A percentile compares a stretch with the other conserved stretches of the same genome.
phyloP scores from a whole-genome alignment of 2,113 vertebrate genomes.

The Sceloporus undulatus region DNA sequence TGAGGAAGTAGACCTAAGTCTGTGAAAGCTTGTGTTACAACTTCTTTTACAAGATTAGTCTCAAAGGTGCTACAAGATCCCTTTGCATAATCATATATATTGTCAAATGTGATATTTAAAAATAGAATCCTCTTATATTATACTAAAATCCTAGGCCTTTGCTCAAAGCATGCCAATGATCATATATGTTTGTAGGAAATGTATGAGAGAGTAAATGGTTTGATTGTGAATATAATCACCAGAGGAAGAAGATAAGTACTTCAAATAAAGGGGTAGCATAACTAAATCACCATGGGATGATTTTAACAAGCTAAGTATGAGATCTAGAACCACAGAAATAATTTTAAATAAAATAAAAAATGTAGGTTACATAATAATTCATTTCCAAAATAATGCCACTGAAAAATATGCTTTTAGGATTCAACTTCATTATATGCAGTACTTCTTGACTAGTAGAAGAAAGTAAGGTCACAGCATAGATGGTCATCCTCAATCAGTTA shows the following conservation, averaged over 20 bases:
- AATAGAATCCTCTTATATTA: neutral
- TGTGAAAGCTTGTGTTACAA: too few relatives aligned
- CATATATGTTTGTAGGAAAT: neutral
- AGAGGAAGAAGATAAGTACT: too few relatives aligned
- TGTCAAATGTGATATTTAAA: constrained; percentile 19
- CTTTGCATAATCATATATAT: too few relatives aligned
- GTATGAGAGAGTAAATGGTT: neutral
- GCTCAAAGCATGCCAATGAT: neutral
- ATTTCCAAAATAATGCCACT: neutral
- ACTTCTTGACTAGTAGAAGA: neutral
- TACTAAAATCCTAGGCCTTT: neutral
- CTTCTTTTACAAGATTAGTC: too few relatives aligned
- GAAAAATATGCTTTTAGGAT: neutral
- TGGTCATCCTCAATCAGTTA: neutral
- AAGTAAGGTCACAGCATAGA: neutral
- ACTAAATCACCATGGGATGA: neutral
- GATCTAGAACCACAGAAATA: neutral
- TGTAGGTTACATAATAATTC: neutral
- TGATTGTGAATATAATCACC: neutral
- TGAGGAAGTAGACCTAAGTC: too few relatives aligned
- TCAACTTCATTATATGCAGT: neutral
- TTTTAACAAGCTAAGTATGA: neutral
- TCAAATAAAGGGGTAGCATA: too few relatives aligned
- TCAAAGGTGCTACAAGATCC: too few relatives aligned
- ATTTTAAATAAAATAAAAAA: neutral